Base-by-base conservation (phyloP, 2,797 vertebrate genomes). In the Sebastes oblongus region DNA sequence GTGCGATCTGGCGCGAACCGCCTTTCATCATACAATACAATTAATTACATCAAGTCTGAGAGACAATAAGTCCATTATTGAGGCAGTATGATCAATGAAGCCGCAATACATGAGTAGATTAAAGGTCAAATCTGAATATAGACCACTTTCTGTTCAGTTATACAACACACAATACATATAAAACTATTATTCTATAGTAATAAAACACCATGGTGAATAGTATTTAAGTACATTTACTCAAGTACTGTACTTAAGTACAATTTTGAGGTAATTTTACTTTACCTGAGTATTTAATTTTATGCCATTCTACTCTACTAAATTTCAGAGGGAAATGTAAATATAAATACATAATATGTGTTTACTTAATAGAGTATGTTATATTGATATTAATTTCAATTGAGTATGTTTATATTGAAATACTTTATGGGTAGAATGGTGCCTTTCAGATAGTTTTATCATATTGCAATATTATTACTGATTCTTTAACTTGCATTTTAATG, bases 1-100 rank as follows among this genome's bases (percentile, higher is more conserved):
- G 83, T 55, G 86, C 72, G 80, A 89, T 86, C 59, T 94, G 95
- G 95, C 95, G 95, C 93, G 91, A 95, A 94, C 24, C 32, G 10
- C 36, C 72, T 83, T 78, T 83, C 65, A 42, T 42, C 13, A 14
- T 14, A 14, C 13, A 42, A 42, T 14, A 42, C 39, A 42, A 42
- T 42, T 42, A 39, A 14, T 0, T 39, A 14, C 16, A 46, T 66
- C 18, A 72, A 12, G 18, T 2, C 4, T 12, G 11, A 67, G 9
- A 71, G 72, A 89, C 88, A 85, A 86, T 39, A 30, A 2, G 0
- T 2, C 18, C 11, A 66, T 82, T 85, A 66, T 60, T 68, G 2
- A 68, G 29, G 4, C 16, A 29, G 12, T 32, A 30, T 0, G 24
- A 87, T 81, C 77, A 84, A 52, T 75, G 75, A 24, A 8, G 32